Percentiles rank a stretch among this genome's conserved stretches.
Evolutionary conservation across 2,797 vertebrate genomes (phyloP).

Genomic region (Salmo trutta): DNA sequence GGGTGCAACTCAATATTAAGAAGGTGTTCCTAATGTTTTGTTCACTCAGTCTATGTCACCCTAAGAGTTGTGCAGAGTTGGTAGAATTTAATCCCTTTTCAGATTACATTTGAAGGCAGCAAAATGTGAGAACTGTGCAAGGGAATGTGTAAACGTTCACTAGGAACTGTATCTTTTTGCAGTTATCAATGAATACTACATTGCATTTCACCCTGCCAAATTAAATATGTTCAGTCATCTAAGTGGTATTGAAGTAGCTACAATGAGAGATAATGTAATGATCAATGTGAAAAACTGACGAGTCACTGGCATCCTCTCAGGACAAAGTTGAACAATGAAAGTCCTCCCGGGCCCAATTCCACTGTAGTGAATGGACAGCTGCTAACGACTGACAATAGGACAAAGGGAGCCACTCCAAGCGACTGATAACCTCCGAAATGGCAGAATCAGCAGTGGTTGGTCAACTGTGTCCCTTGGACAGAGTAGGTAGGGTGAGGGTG

Average conservation of each 20-base stretch:
- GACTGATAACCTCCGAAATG: constrained; percentile 35
- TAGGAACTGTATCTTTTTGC: too few relatives aligned
- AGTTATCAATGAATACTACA: too few relatives aligned
- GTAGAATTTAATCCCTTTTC: too few relatives aligned
- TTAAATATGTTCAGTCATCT: background rate
- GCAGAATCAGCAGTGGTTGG: constrained; percentile 33
- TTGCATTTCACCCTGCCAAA: background rate
- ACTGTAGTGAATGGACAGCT: constrained; percentile 28
- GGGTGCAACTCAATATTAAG: too few relatives aligned
- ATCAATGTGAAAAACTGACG: background rate
- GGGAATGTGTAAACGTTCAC: too few relatives aligned
- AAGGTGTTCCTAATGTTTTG: too few relatives aligned
- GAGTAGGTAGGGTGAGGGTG: background rate
- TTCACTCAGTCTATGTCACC: too few relatives aligned
- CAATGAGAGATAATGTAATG: background rate
- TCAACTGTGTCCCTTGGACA: constrained; percentile 24
- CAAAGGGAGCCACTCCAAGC: constrained; percentile 36
- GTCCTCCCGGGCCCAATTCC: constrained; percentile 6
- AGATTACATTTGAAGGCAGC: too few relatives aligned
- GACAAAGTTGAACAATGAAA: constrained; percentile 37
- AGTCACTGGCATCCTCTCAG: constrained; percentile 1
- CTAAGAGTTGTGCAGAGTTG: too few relatives aligned
- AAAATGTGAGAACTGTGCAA: too few relatives aligned
- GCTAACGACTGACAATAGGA: constrained; percentile 61
- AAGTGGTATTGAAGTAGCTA: background rate